phyloP scores from a whole-genome alignment of 1,140 invertebrate genomes.

The Onthophagus taurus region DNA sequence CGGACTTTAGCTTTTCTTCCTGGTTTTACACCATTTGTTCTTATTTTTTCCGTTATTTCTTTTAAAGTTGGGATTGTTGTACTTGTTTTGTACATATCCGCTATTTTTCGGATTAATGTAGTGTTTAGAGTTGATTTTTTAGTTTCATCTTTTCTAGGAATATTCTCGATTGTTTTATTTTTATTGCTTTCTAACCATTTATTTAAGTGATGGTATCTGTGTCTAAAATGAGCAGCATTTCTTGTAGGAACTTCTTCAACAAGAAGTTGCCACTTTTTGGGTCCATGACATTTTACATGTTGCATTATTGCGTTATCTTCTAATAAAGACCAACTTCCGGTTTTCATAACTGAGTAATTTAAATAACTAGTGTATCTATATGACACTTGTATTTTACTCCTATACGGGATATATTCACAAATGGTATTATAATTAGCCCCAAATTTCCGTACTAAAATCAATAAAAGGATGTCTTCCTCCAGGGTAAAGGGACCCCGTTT shows the following conservation, averaged over 20 bases:
- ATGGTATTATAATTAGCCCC: constrained; percentile 48
- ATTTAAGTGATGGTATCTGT: constrained; percentile 23
- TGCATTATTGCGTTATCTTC: constrained; percentile 40
- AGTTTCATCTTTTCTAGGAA: constrained; percentile 26
- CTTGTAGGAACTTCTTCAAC: background rate
- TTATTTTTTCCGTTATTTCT: constrained; percentile 16
- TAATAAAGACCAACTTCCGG: constrained; percentile 37
- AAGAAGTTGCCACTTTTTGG: constrained; percentile 21
- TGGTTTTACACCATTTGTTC: constrained; percentile 8
- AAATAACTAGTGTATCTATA: constrained; percentile 41
- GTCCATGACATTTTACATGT: constrained; percentile 34
- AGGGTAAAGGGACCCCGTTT: constrained; percentile 49
- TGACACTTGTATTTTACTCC: constrained; percentile 44
- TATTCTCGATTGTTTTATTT: constrained; percentile 25
- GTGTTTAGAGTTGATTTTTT: background rate
- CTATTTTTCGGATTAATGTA: constrained; percentile 14
- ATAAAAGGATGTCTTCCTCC: constrained; percentile 51
- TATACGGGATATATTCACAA: constrained; percentile 41
- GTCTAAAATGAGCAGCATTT: constrained; percentile 14
- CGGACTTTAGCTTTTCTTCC: background rate
- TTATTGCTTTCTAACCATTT: constrained; percentile 35
- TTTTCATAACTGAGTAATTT: constrained; percentile 28
- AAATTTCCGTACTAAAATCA: constrained; percentile 48
- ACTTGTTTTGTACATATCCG: constrained; percentile 16
- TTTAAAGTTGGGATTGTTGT: constrained; percentile 18